phyloP scores from a whole-genome alignment of 1,140 invertebrate genomes.

The Magallana angulata region DNA sequence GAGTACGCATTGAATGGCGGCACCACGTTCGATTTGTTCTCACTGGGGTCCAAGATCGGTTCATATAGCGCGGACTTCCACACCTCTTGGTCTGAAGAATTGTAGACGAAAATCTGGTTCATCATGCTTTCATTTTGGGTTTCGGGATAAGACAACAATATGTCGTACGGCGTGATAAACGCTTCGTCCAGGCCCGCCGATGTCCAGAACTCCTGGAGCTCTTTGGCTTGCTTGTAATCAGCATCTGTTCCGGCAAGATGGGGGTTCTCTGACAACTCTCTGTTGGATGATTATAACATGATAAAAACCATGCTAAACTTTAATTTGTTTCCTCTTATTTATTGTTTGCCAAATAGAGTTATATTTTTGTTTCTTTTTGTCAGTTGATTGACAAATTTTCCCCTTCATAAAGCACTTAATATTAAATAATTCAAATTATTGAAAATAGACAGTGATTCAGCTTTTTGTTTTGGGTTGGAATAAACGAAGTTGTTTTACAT shows the following conservation, averaged over 20 bases:
- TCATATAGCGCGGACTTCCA: slow-evolving; percentile 66
- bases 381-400: no score
- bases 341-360: no score
- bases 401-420: no score
- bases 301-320: no score
- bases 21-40: slow-evolving; percentile 71
- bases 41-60: slow-evolving; percentile 67
- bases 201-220: slow-evolving; percentile 68
- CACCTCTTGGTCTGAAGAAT: slow-evolving; percentile 46
- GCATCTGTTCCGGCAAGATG: slow-evolving; percentile 73
- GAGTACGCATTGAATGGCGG: slow-evolving; percentile 77
- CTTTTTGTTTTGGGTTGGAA: no score
- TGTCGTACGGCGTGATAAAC: slow-evolving; percentile 71
- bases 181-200: slow-evolving; percentile 68
- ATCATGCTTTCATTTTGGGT: slow-evolving; percentile 55
- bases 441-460: no score
- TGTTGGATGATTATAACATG: slow-evolving; percentile 31
- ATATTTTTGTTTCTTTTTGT: no score
- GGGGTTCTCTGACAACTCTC: slow-evolving; percentile 68
- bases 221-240: slow-evolving; percentile 66
- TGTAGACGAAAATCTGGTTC: slow-evolving; percentile 66
- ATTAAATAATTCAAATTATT: no score
- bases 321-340: no score
- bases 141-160: slow-evolving; percentile 76
- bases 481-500: no score